Base-by-base conservation (phyloP, 2,797 vertebrate genomes). In the Sebastes vulpes region DNA sequence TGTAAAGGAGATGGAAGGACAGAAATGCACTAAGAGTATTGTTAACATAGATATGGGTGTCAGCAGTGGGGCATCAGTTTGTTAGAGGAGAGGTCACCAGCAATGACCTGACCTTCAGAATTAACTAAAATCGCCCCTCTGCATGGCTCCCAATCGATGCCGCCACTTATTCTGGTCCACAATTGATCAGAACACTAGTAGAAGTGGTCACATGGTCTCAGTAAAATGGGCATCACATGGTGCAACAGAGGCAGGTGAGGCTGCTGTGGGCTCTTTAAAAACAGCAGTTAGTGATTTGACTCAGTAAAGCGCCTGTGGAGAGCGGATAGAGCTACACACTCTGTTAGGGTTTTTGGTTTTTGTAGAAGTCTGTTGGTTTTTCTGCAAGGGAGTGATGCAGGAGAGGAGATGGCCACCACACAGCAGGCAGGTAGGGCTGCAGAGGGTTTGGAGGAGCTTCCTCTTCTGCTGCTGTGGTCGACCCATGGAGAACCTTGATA, bases 101-200 rank as follows among this genome's bases (percentile, higher is more conserved):
- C 29, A 4, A 5, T 38, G 9, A 25, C 59, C 71, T 67, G 66
- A 76, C 42, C 50, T 81, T 53, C 48, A 72, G 26, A 89, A 76
- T 82, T 8, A 82, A 61, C 70, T 71, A 67, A 87, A 92, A 85
- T 75, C 84, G 63, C 56, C 71, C 65, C 29, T 83, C 82, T 81
- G 42, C 29, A 5, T 56, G 71, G 67, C 20, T 4, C 25, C 74
- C 14, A 56, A 81, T 94, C 84, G 9, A 93, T 93, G 59, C 1
- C 18, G 28, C 75, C 90, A 81, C 86, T 93, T 91, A 90, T 60
- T 85, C 31, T 73, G 75, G 69, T 52, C 71, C 38, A 38, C 23
- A 31, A 89, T 92, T 90, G 89, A 93, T 81, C 66, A 68, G 66
- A 75, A 14, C 16, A 0, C 29, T 59, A 50, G 29, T 48, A 72